Evolutionary conservation across 2,888 invertebrate species (phyloP).

Genomic region (Piscicola geometra): DNA sequence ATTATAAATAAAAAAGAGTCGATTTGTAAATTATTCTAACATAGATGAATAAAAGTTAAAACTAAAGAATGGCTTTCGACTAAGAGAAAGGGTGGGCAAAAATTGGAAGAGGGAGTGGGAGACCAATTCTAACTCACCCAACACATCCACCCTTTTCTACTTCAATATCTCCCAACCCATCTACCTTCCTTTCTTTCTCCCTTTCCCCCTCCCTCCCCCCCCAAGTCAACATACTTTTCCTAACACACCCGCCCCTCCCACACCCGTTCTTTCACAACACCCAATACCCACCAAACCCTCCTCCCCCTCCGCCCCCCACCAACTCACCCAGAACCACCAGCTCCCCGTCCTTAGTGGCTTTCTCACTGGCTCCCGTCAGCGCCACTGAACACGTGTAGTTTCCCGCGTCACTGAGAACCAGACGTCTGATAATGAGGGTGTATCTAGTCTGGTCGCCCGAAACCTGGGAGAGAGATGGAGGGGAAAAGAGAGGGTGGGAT

Average conservation of each 20-base stretch:
- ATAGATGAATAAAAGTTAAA: not conserved
- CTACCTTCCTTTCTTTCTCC: too few species aligned
- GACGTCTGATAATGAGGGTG: slow-evolving; percentile 39
- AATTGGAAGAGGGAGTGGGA: too few species aligned
- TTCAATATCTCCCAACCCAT: too few species aligned
- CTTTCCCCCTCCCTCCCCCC: too few species aligned
- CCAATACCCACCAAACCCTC: not conserved
- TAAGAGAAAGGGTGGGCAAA: not conserved
- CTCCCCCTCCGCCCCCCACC: too few species aligned
- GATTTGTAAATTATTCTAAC: too few species aligned
- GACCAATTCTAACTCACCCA: too few species aligned
- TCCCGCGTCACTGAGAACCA: slow-evolving; percentile 42
- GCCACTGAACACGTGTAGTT: slow-evolving; percentile 40
- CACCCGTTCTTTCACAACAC: not conserved
- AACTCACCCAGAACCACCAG: slow-evolving; percentile 41
- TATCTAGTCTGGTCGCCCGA: slow-evolving; percentile 37
- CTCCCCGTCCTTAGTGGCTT: slow-evolving; percentile 39
- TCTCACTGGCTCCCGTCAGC: slow-evolving; percentile 33
- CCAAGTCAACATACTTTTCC: too few species aligned
- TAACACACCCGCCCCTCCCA: too few species aligned
- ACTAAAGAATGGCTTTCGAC: not conserved
- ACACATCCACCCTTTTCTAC: too few species aligned
- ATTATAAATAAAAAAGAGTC: not conserved
- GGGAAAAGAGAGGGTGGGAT: too few species aligned
- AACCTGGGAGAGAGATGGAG: not conserved